These are phyloP conservation scores for Solenopsis fugax DNA, from an alignment of 1,140 invertebrate genomes.

Conservation along the genomic window DNA sequence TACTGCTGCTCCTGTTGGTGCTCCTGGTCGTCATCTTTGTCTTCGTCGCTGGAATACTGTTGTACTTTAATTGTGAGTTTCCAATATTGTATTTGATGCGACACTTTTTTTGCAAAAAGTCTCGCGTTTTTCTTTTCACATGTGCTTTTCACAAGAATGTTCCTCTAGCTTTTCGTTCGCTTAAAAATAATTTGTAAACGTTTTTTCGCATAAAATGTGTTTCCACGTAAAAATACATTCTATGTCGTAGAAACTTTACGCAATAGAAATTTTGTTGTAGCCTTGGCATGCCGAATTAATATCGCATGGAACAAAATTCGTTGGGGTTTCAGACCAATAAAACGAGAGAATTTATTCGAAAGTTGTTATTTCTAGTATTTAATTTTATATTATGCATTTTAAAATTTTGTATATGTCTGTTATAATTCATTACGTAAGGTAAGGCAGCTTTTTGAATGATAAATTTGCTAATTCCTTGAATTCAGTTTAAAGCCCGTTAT, in stretches of 20 bases:
- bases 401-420: background rate
- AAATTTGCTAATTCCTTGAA: slow-evolving; percentile 11
- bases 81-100: background rate
- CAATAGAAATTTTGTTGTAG: background rate
- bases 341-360: slow-evolving; percentile 17
- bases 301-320: slow-evolving; percentile 14
- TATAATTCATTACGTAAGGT: slow-evolving; percentile 1
- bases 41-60: slow-evolving; percentile 87
- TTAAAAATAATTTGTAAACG: slow-evolving; percentile 24
- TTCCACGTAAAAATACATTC: background rate
- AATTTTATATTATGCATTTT: slow-evolving; percentile 11
- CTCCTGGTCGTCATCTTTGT: slow-evolving; percentile 88
- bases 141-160: background rate
- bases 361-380: slow-evolving; percentile 1
- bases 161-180: background rate
- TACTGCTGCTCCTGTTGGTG: slow-evolving; percentile 86
- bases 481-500: slow-evolving; percentile 1
- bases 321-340: background rate
- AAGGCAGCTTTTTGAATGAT: background rate
- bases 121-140: background rate
- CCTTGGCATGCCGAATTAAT: slow-evolving; percentile 28
- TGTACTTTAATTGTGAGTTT: slow-evolving; percentile 89
- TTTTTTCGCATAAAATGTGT: background rate
- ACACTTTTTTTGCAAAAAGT: background rate
- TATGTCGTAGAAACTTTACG: background rate